Conservation (phyloP, 2,888 invertebrate genomes). For the Pandemis heparana region DNA sequence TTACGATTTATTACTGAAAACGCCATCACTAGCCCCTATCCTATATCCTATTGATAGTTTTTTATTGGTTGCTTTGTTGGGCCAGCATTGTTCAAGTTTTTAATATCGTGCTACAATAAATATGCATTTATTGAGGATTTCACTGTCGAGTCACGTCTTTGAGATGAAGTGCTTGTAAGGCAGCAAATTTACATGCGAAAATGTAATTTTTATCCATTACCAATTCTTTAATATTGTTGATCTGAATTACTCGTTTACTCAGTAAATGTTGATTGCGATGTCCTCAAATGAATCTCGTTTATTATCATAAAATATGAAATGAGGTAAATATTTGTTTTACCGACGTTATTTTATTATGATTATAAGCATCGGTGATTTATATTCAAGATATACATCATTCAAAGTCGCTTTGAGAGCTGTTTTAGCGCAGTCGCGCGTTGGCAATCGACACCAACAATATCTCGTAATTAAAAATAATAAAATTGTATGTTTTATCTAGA, state of each 20-base stretch:
- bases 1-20: neutral
- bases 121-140: no score
- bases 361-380: no score
- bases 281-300: neutral
- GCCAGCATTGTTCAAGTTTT: slow-evolving; percentile 19
- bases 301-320: neutral
- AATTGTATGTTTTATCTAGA: no score
- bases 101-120: neutral
- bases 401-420: no score
- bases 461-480: no score
- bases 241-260: neutral
- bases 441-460: no score
- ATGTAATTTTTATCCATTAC: neutral
- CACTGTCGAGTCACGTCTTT: no score
- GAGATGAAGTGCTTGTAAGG: no score
- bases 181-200: neutral
- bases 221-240: neutral
- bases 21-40: no score
- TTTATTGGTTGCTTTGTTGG: neutral
- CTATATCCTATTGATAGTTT: neutral
- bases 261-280: neutral
- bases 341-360: no score
- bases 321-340: neutral
- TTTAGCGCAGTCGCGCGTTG: no score
- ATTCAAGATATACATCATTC: no score